phyloP scores from a whole-genome alignment of 1,140 invertebrate species.

The Sesamia nonagrioides region DNA sequence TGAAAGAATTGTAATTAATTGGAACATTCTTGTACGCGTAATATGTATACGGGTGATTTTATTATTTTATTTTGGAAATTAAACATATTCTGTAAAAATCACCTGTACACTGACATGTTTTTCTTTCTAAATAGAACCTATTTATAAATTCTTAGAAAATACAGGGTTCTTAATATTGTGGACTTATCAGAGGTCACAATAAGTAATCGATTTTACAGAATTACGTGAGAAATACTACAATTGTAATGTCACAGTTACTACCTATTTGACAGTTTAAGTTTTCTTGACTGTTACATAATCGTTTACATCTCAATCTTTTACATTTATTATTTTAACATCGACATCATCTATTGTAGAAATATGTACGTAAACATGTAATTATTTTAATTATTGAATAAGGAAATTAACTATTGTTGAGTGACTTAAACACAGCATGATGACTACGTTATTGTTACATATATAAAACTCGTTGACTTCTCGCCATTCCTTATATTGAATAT shows the following conservation, averaged over 20 bases:
- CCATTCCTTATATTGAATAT: constrained; percentile 74
- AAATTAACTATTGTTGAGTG: constrained; percentile 46
- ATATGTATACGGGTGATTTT: background rate
- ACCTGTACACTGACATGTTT: background rate
- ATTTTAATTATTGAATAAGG: constrained; percentile 51
- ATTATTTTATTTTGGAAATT: background rate
- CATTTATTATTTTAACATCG: constrained; percentile 50
- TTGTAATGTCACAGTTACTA: background rate
- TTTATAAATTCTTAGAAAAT: constrained; percentile 12
- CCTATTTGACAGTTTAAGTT: background rate
- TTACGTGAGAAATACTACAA: background rate
- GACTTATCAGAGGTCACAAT: constrained; percentile 6
- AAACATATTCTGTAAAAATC: background rate
- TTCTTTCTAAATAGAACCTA: too few relatives aligned
- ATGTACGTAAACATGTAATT: constrained; percentile 7
- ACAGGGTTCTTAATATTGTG: constrained; percentile 35
- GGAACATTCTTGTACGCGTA: constrained; percentile 1
- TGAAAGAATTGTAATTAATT: constrained; percentile 30
- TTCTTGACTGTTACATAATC: background rate
- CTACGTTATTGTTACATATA: constrained; percentile 58
- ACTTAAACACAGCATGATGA: background rate
- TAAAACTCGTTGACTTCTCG: constrained; percentile 70
- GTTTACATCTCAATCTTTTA: background rate
- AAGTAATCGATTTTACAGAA: constrained; percentile 4
- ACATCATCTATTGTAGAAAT: constrained; percentile 50